Base-by-base conservation (phyloP, 2,888 invertebrate species). In the Empis stercorea region DNA sequence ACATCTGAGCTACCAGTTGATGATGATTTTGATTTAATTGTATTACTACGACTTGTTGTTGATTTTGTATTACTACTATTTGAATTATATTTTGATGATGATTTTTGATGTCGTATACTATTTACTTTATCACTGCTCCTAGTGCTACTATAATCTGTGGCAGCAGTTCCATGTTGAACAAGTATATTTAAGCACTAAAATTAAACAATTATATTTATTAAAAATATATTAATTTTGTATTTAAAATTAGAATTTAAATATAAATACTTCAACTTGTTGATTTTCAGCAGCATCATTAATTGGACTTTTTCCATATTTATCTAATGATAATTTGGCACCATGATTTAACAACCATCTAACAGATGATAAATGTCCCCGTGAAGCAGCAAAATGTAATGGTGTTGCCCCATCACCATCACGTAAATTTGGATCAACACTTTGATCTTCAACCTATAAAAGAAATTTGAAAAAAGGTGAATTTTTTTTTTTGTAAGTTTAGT, bases 241-340 rank as follows among this genome's bases (percentile, higher is more conserved):
- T 30, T 32, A n/a, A 17, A 14, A 30, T 45, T 10, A n/a, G n/a
- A n/a, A n/a, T 6, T 36, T 32, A 27, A 36, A 45, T 42, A 17
- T 34, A 36, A 9, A 43, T 65, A 88, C 89, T 79, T 91, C 87
- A 55, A 86, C 79, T 62, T 91, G 88, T 63, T 89, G 87, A 61
- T 89, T 87, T 63, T 92, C 89, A 10, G 89, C 89, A 0, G 92
- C 92, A 64, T 89, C 89, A 62, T 91, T 89, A 54, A 92, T 84
- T 5, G 92, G 89, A 61, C 87, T 88, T 68, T 91, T 89, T 49
- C 91, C 89, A 57, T 84, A 85, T 61, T 88, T 81, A 68, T 92
- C 92, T 52, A 87, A 71, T 14, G 84, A 80, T 17, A 91, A 73
- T 54, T 82, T 76, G 23, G 88, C 89, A 0, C 89, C 88, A 59